Evolutionary conservation across 2,888 invertebrate species (phyloP).

Genomic region (Thysanoteuthis rhombus): DNA sequence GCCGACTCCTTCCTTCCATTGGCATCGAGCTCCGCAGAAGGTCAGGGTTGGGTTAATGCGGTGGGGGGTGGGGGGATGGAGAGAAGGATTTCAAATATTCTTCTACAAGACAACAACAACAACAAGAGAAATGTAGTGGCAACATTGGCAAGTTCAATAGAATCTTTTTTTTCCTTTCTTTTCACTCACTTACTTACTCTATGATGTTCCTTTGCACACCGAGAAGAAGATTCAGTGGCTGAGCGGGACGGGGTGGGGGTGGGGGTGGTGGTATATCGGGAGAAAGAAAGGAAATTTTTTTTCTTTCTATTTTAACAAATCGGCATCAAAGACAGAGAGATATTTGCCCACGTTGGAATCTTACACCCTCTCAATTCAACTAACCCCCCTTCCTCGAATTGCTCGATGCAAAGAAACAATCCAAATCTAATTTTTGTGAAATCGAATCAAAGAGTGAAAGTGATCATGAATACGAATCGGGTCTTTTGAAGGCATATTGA

Average conservation of each 20-base stretch:
- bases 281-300: neutral
- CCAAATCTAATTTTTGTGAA: neutral
- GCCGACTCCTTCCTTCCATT: neutral
- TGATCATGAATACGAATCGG: neutral
- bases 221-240: neutral
- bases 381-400: neutral
- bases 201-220: neutral
- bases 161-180: neutral
- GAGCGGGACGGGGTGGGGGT: neutral
- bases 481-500: neutral
- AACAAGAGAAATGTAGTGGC: neutral
- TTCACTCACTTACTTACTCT: neutral
- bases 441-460: neutral
- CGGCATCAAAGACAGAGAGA: neutral
- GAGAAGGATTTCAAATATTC: neutral
- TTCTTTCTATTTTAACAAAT: neutral
- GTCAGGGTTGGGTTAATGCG: too few relatives aligned
- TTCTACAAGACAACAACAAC: neutral
- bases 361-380: neutral
- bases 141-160: neutral
- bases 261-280: neutral
- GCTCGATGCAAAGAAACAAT: neutral
- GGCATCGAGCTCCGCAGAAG: neutral
- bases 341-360: neutral
- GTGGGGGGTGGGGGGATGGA: too few relatives aligned